A percentile compares a stretch with the other conserved stretches of the same genome.
These are phyloP conservation scores for Aphidius colemani DNA, from an alignment of 2,888 invertebrate species.

Conservation along the genomic window DNA sequence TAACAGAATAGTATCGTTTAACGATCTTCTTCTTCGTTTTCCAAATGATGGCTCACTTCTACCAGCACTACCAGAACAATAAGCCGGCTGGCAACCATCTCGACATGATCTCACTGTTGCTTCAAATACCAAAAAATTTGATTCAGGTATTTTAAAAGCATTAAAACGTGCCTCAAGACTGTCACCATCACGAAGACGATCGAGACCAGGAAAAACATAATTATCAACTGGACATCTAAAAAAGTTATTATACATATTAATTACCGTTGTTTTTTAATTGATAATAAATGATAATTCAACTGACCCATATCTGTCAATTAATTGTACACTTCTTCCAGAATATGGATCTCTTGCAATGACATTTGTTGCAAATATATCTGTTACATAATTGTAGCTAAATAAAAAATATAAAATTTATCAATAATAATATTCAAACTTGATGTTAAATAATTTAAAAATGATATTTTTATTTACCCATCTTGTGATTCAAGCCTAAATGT, in stretches of 20 bases:
- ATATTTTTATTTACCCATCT: constrained; percentile 66
- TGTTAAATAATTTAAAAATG: not conserved
- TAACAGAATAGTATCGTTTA: constrained; percentile 55
- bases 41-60: constrained; percentile 84
- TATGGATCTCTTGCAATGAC: constrained; percentile 92
- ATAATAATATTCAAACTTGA: not conserved
- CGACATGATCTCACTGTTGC: constrained; percentile 88
- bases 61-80: constrained; percentile 78
- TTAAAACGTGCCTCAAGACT: constrained; percentile 90
- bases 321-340: constrained; percentile 85
- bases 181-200: constrained; percentile 82
- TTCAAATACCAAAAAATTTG: constrained; percentile 90
- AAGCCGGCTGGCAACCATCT: constrained; percentile 89
- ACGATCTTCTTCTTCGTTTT: constrained; percentile 68
- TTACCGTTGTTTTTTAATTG: not conserved
- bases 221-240: constrained; percentile 87
- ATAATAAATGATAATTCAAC: constrained; percentile 34
- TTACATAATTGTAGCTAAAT: constrained; percentile 73
- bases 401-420: not conserved
- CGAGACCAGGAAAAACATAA: constrained; percentile 88
- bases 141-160: constrained; percentile 93
- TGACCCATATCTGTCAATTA: constrained; percentile 89
- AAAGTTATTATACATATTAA: constrained; percentile 22
- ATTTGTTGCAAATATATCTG: constrained; percentile 91
- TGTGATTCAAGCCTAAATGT: constrained; percentile 88